Evolutionary conservation across 2,113 vertebrate species (phyloP).

Genomic region (Etheostoma spectabile): DNA sequence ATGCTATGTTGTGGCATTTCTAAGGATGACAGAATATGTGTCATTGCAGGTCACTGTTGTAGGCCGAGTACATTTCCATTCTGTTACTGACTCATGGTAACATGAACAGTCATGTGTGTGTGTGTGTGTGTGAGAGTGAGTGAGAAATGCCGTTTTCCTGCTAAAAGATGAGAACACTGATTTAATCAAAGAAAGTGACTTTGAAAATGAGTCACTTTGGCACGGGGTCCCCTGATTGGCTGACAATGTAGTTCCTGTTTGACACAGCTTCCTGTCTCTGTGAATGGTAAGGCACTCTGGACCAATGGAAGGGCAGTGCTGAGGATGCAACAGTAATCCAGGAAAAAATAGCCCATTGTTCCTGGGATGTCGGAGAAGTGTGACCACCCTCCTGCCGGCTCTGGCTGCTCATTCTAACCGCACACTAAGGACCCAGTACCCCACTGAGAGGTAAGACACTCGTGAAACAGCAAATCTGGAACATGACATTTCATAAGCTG

Average conservation of each 20-base stretch:
- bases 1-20: not conserved
- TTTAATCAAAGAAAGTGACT: conserved; percentile 69
- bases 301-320: conserved; percentile 71
- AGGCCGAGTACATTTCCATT: conserved; percentile 40
- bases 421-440: conserved; percentile 22
- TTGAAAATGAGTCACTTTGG: conserved; percentile 74
- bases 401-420: conserved; percentile 16
- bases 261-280: conserved; percentile 82
- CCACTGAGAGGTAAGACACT: conserved; percentile 62
- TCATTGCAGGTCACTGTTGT: conserved; percentile 38
- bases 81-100: conserved; percentile 62
- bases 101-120: conserved; percentile 30
- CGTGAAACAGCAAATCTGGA: not conserved
- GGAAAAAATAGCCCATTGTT: conserved; percentile 85
- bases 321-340: conserved; percentile 83
- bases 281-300: conserved; percentile 57
- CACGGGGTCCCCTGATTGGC: conserved; percentile 59
- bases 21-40: conserved; percentile 36
- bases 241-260: conserved; percentile 65
- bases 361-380: conserved; percentile 66
- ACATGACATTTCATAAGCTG: not conserved
- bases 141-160: not conserved
- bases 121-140: not conserved
- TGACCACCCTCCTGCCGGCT: conserved; percentile 59
- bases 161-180: conserved; percentile 43